A percentile compares a stretch with the other conserved stretches of the same genome.
Evolutionary conservation across 1,140 invertebrate species (phyloP).

Genomic region (Papilio polytes): DNA sequence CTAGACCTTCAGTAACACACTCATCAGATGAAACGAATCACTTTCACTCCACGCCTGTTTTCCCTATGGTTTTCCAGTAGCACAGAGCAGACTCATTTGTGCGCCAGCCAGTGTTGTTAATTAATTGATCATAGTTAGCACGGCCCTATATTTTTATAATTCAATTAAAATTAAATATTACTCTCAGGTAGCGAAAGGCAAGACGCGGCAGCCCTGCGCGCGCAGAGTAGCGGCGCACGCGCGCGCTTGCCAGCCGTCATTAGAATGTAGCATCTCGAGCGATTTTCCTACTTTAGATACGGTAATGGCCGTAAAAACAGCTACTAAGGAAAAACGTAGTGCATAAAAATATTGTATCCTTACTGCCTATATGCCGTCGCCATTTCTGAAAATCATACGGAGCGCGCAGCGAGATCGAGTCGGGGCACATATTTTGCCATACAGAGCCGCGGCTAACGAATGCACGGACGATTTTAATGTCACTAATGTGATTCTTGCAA

Average conservation of each 20-base stretch:
- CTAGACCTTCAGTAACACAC: too few species aligned
- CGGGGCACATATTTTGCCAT: constrained; percentile 80
- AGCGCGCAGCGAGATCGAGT: constrained; percentile 72
- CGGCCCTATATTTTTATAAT: neutral
- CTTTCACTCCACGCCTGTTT: too few species aligned
- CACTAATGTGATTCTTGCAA: constrained; percentile 77
- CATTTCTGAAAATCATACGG: constrained; percentile 84
- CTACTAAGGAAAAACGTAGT: constrained; percentile 70
- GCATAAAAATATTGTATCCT: constrained; percentile 84
- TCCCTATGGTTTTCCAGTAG: too few species aligned
- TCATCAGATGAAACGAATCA: too few species aligned
- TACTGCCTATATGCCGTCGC: constrained; percentile 73
- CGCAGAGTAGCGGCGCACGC: constrained; percentile 75
- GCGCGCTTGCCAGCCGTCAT: constrained; percentile 69
- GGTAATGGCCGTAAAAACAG: constrained; percentile 77
- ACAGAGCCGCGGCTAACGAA: constrained; percentile 75
- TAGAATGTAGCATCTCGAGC: constrained; percentile 80
- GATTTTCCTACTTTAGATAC: constrained; percentile 82
- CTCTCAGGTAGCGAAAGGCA: neutral
- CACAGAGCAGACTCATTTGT: neutral
- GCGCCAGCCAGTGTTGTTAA: neutral
- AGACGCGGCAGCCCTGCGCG: constrained; percentile 55
- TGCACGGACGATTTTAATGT: constrained; percentile 81
- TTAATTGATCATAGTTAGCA: neutral
- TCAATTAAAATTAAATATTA: neutral